These are phyloP conservation scores for Pristionchus fissidentatus DNA, from an alignment of 2,888 invertebrate genomes.

Conservation along the genomic window DNA sequence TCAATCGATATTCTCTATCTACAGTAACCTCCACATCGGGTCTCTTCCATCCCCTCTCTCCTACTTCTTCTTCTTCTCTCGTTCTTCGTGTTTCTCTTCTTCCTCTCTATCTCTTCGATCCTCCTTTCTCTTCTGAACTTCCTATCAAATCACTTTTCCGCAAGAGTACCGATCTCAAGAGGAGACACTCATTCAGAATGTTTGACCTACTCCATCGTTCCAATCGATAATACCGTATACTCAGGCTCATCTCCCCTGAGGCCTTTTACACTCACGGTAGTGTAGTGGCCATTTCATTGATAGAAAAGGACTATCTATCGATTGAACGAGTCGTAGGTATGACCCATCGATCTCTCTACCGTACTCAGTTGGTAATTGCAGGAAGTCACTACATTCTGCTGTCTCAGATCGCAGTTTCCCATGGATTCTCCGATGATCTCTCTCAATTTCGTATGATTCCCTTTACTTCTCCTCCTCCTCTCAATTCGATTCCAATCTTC, in stretches of 20 bases:
- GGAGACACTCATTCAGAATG: conserved; percentile 46
- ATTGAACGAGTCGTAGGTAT: conserved; percentile 34
- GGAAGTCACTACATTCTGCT: conserved; percentile 20
- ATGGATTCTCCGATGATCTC: not conserved
- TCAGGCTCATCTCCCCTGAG: conserved; percentile 25
- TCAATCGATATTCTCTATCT: not conserved
- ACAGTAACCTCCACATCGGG: conserved; percentile 13
- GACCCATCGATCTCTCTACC: not conserved
- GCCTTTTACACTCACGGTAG: conserved; percentile 41
- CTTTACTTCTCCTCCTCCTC: conserved; percentile 21
- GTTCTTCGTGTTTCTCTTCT: conserved; percentile 40
- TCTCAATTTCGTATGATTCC: conserved; percentile 18
- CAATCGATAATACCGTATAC: not conserved
- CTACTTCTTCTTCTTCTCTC: not conserved
- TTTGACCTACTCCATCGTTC: not conserved
- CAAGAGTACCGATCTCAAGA: conserved; percentile 9
- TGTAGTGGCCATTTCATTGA: conserved; percentile 18
- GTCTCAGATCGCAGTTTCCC: conserved; percentile 31
- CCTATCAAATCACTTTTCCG: conserved; percentile 28
- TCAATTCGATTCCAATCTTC: conserved; percentile 20
- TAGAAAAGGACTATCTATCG: conserved; percentile 47
- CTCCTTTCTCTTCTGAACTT: conserved; percentile 24
- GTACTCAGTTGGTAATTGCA: not conserved
- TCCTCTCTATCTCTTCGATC: conserved; percentile 36
- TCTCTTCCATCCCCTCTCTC: conserved; percentile 23